Percentiles rank a stretch among this genome's conserved stretches.
These are phyloP conservation scores for Incurvaria masculella DNA, from an alignment of 2,888 invertebrate genomes.

Conservation along the genomic window DNA sequence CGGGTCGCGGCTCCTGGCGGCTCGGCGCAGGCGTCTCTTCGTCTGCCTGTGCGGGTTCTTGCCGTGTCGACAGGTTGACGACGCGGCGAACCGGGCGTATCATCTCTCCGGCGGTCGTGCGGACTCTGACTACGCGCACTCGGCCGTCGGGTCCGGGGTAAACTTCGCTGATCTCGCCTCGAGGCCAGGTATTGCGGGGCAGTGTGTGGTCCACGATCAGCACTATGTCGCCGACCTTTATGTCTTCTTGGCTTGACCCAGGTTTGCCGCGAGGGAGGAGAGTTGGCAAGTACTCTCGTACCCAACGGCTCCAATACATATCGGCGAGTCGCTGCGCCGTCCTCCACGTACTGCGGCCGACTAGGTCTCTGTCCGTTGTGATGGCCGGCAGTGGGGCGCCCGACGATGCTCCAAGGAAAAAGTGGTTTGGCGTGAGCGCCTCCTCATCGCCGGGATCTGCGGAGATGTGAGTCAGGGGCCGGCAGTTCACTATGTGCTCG, in stretches of 20 bases:
- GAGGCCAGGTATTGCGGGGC: not conserved
- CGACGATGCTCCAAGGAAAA: not conserved
- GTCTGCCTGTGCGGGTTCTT: no score
- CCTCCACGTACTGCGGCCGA: slow-evolving; percentile 1
- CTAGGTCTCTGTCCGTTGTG: not conserved
- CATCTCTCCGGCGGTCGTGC: not conserved
- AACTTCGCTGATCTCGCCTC: not conserved
- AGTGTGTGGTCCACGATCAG: not conserved
- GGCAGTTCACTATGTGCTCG: slow-evolving; percentile 1
- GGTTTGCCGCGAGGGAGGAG: not conserved
- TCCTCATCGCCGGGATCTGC: slow-evolving; percentile 1
- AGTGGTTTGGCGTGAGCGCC: slow-evolving; percentile 5
- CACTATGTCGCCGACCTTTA: not conserved
- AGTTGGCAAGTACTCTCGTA: slow-evolving; percentile 3
- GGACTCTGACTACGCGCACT: not conserved
- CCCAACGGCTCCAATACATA: slow-evolving; percentile 4
- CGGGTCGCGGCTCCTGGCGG: no score
- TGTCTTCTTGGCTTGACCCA: not conserved
- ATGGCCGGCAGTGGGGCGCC: not conserved
- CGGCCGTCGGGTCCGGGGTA: not conserved
- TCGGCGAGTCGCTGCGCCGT: slow-evolving; percentile 3
- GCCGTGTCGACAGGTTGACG: no score
- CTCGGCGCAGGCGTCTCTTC: no score
- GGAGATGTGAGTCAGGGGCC: slow-evolving; percentile 3
- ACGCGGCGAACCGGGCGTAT: not conserved